Evolutionary conservation across 2,113 vertebrate genomes (phyloP).

Genomic region (Trachemys scripta): DNA sequence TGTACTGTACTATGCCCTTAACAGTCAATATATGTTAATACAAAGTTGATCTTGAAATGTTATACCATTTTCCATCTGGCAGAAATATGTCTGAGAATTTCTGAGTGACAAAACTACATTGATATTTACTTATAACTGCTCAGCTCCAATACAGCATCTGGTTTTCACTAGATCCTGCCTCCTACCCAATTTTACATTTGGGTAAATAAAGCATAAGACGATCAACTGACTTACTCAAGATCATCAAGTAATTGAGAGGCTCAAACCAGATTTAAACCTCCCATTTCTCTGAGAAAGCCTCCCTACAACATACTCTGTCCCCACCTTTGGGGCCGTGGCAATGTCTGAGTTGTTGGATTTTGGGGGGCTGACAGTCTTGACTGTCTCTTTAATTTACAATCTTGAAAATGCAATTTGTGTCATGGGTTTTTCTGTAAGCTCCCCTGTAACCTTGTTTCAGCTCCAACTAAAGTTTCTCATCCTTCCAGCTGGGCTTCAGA

Average conservation of each 20-base stretch:
- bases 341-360: neutral
- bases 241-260: neutral
- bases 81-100: constrained; percentile 74
- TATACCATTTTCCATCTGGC: constrained; percentile 61
- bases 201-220: neutral
- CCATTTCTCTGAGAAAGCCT: neutral
- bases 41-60: constrained; percentile 51
- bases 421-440: neutral
- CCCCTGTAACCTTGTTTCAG: neutral
- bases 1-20: neutral
- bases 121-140: constrained; percentile 46
- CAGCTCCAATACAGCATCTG: neutral
- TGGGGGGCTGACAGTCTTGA: neutral
- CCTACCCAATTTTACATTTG: constrained; percentile 12
- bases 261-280: neutral
- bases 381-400: neutral
- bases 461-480: neutral
- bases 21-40: neutral
- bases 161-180: constrained; percentile 24
- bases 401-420: neutral
- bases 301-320: neutral
- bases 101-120: constrained; percentile 48
- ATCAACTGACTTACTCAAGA: neutral
- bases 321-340: neutral
- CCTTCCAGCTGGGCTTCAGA: neutral